Evolutionary conservation across 2,113 vertebrate genomes (phyloP).

Genomic region (Osmerus eperlanus): DNA sequence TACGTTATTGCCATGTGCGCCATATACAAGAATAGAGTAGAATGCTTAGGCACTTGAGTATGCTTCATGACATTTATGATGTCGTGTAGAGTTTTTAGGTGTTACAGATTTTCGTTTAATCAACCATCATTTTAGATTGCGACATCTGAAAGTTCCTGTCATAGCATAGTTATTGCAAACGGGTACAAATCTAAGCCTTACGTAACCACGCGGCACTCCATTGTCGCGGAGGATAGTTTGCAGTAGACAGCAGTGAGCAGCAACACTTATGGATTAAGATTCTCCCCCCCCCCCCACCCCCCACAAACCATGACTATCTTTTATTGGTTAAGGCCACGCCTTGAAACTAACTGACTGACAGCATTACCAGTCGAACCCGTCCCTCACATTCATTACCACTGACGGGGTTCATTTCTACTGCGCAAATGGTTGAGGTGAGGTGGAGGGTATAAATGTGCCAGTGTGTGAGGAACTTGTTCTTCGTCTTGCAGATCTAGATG

Average conservation of each 20-base stretch:
- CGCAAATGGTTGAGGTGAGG: conserved; percentile 1
- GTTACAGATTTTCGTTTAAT: conserved; percentile 51
- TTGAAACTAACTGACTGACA: conserved; percentile 47
- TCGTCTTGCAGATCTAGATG: conserved; percentile 57
- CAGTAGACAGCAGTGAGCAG: no score
- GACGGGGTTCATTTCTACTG: neutral
- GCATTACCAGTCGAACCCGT: conserved; percentile 45
- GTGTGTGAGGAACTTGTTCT: conserved; percentile 18
- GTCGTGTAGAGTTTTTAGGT: conserved; percentile 43
- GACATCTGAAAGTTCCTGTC: neutral
- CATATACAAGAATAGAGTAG: conserved; percentile 25
- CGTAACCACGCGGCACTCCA: neutral
- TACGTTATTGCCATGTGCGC: conserved; percentile 40
- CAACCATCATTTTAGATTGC: conserved; percentile 36
- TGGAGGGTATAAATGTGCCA: conserved; percentile 1
- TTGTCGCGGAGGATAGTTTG: no score
- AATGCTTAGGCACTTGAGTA: conserved; percentile 11
- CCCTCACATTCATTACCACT: conserved; percentile 26
- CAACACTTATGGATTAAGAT: no score
- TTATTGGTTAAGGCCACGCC: conserved; percentile 45
- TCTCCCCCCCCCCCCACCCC: no score
- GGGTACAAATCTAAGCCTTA: neutral
- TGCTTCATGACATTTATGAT: conserved; percentile 28
- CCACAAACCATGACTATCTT: no score
- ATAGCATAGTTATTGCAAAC: neutral